phyloP scores from a whole-genome alignment of 2,888 invertebrate genomes.

The Chorisops tibialis region DNA sequence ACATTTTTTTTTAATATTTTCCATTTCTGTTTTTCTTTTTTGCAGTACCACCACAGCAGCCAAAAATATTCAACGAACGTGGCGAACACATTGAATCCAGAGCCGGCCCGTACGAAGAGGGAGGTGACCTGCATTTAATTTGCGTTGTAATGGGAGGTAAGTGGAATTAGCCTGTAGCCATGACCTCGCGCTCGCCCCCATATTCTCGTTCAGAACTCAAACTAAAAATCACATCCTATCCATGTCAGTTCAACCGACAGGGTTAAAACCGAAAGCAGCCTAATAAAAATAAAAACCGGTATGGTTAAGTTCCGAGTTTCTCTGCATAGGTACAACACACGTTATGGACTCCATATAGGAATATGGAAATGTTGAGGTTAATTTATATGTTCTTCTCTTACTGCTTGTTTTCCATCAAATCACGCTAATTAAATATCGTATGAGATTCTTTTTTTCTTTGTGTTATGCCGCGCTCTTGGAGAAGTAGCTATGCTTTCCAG shows the following conservation, averaged over 20 bases:
- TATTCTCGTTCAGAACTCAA: background rate
- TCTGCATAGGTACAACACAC: no score
- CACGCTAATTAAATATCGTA: conserved; percentile 28
- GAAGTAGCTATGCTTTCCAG: no score
- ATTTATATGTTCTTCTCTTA: conserved; percentile 20
- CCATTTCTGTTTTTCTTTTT: conserved; percentile 40
- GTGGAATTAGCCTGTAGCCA: conserved; percentile 38
- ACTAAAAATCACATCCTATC: background rate
- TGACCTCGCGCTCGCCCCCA: background rate
- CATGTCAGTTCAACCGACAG: background rate
- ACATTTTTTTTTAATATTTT: no score
- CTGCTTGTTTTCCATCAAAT: conserved; percentile 31
- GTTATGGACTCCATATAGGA: background rate
- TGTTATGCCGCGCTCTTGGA: no score
- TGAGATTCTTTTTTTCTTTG: conserved; percentile 1
- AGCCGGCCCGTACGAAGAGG: conserved; percentile 71
- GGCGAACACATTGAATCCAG: conserved; percentile 59
- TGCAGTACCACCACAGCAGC: conserved; percentile 68
- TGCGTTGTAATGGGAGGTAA: conserved; percentile 72
- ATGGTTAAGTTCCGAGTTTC: no score
- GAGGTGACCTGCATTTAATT: conserved; percentile 64
- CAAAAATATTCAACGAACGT: conserved; percentile 66
- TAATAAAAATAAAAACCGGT: background rate
- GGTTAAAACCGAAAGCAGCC: background rate
- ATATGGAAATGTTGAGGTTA: conserved; percentile 17